Evolutionary conservation across 2,113 vertebrate genomes (phyloP).

Genomic region (Mola mola): DNA sequence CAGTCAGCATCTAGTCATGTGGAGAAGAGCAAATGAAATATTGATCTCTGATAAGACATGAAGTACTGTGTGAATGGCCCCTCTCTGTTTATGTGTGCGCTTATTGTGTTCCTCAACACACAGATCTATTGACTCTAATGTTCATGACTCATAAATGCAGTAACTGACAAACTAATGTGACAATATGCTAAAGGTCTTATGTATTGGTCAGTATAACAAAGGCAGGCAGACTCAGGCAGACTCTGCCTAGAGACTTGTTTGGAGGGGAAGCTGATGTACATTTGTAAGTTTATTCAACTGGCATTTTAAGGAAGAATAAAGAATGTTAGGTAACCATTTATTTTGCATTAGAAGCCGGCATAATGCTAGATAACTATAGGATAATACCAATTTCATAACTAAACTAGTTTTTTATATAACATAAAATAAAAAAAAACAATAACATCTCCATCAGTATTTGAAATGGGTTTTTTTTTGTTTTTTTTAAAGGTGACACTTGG

Average conservation of each 20-base stretch:
- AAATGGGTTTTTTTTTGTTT: too few relatives aligned
- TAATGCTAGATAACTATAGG: too few relatives aligned
- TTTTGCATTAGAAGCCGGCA: conserved; percentile 2
- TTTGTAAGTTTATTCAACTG: conserved; percentile 44
- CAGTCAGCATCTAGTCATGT: conserved; percentile 70
- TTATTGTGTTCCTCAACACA: conserved; percentile 31
- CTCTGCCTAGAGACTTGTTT: conserved; percentile 43
- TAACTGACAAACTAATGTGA: conserved; percentile 53
- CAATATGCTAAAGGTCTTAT: conserved; percentile 37
- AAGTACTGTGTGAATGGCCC: conserved; percentile 49
- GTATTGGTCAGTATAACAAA: conserved; percentile 47
- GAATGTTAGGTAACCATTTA: not conserved
- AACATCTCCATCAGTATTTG: too few relatives aligned
- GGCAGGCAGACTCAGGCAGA: conserved; percentile 39
- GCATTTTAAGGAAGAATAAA: conserved; percentile 19
- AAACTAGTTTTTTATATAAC: too few relatives aligned
- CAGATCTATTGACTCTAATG: conserved; percentile 49
- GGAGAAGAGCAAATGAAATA: conserved; percentile 73
- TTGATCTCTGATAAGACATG: conserved; percentile 75
- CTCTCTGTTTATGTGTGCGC: conserved; percentile 36
- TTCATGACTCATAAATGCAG: conserved; percentile 47
- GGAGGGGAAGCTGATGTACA: conserved; percentile 52
- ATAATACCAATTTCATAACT: too few relatives aligned
- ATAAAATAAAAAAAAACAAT: too few relatives aligned
- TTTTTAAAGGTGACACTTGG: too few relatives aligned